Evolutionary conservation across 2,888 invertebrate genomes (phyloP).

Genomic region (Brachypterus glaber): DNA sequence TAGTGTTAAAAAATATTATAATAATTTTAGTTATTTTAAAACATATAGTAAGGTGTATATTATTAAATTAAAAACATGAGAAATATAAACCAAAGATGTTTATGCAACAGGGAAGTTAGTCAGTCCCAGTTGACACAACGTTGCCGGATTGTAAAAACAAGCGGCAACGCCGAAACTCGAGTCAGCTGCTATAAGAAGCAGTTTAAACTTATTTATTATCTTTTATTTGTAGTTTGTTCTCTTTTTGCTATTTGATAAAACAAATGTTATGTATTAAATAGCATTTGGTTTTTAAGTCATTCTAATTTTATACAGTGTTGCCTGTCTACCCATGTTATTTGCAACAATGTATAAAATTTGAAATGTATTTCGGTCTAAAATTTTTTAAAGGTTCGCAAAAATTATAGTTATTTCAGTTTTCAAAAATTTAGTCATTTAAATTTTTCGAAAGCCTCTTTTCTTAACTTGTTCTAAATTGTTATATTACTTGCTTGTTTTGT

Average conservation of each 20-base stretch:
- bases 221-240: conserved; percentile 6
- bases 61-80: conserved; percentile 13
- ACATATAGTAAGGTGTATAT: conserved; percentile 6
- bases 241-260: too few relatives aligned
- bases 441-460: background rate
- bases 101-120: conserved; percentile 28
- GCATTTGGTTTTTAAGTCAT: too few relatives aligned
- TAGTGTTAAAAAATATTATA: conserved; percentile 8
- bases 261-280: too few relatives aligned
- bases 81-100: conserved; percentile 24
- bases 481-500: too few relatives aligned
- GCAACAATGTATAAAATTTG: too few relatives aligned
- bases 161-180: too few relatives aligned
- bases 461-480: too few relatives aligned
- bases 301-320: too few relatives aligned
- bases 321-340: too few relatives aligned
- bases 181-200: conserved; percentile 28
- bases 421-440: background rate
- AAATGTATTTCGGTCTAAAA: too few relatives aligned
- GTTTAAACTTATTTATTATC: conserved; percentile 31
- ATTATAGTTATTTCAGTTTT: too few relatives aligned
- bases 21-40: conserved; percentile 19
- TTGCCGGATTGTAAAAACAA: conserved; percentile 15
- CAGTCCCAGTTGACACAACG: conserved; percentile 23
- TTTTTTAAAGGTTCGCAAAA: too few relatives aligned